Evolutionary conservation across 2,113 vertebrate species (phyloP).

Genomic region (Chrysemys picta): DNA sequence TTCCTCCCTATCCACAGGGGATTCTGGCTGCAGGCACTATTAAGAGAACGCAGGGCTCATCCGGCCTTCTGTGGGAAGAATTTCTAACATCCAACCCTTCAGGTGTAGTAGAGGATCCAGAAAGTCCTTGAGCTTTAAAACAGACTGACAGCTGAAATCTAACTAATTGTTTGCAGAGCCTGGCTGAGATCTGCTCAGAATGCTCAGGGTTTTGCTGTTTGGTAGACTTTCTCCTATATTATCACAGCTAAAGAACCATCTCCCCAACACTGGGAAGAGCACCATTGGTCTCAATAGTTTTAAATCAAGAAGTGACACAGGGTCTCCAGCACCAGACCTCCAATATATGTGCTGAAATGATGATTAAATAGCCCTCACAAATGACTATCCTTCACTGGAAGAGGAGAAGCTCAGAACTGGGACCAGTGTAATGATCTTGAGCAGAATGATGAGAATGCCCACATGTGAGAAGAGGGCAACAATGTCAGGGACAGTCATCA

Average conservation of each 20-base stretch:
- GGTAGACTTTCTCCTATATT: neutral
- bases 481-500: neutral
- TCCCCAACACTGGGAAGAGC: neutral
- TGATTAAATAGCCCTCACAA: fast-evolving
- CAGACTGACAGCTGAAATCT: neutral
- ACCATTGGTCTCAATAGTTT: neutral
- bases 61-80: neutral
- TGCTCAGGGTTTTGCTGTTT: neutral
- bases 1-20: neutral
- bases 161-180: neutral
- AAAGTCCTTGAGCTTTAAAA: neutral
- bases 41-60: neutral
- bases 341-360: fast-evolving
- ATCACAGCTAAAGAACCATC: neutral
- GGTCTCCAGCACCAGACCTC: neutral
- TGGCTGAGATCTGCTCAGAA: neutral
- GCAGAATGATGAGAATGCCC: neutral
- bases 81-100: neutral
- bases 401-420: fast-evolving
- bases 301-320: neutral
- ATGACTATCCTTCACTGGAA: fast-evolving
- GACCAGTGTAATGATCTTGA: fast-evolving
- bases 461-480: neutral
- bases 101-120: neutral
- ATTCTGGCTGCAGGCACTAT: neutral